phyloP scores from a whole-genome alignment of 2,797 vertebrate genomes.

The Clarias laeviceps region DNA sequence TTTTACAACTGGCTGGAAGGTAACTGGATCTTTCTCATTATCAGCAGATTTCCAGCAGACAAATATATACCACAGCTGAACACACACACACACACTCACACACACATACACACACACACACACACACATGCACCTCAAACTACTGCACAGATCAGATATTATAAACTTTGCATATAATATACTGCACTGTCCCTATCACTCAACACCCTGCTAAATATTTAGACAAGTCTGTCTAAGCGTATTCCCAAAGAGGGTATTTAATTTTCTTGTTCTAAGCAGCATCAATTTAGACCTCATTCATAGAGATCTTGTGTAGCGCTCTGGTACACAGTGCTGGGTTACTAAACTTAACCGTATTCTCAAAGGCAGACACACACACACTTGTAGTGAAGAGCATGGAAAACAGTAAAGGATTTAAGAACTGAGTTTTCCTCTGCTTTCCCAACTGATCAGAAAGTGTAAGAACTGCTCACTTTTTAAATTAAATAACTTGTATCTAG shows the following conservation, averaged over 20 bases:
- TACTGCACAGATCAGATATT: constrained; percentile 12
- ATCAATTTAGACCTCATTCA: constrained; percentile 13
- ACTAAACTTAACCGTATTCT: background rate
- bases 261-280: background rate
- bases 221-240: background rate
- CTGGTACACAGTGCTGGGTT: background rate
- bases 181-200: background rate
- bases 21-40: constrained; percentile 61
- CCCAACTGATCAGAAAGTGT: background rate
- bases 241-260: constrained; percentile 18
- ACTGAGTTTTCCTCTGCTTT: background rate
- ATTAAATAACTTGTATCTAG: background rate
- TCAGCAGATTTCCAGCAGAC: constrained; percentile 4
- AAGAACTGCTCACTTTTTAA: background rate
- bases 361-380: background rate
- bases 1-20: constrained; percentile 97
- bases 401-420: background rate
- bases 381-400: background rate
- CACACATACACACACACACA: background rate
- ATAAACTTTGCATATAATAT: background rate
- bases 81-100: background rate
- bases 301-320: background rate
- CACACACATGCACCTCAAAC: background rate
- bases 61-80: constrained; percentile 7
- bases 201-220: constrained; percentile 7